Conservation (phyloP, 1,140 invertebrate genomes). For the Trichonephila inaurata region DNA sequence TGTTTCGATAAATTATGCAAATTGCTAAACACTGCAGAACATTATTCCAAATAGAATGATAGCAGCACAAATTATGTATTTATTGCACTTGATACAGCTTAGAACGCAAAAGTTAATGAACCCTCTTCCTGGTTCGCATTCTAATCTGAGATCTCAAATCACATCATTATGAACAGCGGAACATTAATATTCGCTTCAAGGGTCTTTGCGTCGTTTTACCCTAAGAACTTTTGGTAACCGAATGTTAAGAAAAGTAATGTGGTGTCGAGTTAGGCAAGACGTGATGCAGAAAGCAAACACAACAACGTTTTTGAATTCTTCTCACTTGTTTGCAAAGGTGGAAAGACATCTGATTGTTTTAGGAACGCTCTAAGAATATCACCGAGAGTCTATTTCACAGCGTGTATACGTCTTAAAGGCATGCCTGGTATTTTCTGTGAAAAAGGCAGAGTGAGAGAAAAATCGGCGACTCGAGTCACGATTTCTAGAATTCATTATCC, state of each 20-base stretch:
- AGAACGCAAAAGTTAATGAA: too few relatives aligned
- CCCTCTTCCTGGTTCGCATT: too few relatives aligned
- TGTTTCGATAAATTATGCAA: too few relatives aligned
- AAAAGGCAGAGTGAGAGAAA: conserved; percentile 7
- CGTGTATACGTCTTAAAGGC: not conserved
- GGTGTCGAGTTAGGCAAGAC: conserved; percentile 28
- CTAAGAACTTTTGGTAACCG: conserved; percentile 6
- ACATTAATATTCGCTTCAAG: not conserved
- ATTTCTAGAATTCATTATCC: conserved; percentile 49
- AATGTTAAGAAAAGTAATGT: conserved; percentile 20
- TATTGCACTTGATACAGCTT: too few relatives aligned
- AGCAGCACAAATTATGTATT: too few relatives aligned
- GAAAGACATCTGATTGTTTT: conserved; percentile 58
- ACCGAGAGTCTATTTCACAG: not conserved
- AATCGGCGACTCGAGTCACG: conserved; percentile 52
- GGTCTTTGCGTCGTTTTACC: not conserved
- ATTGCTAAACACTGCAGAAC: too few relatives aligned
- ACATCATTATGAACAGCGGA: not conserved
- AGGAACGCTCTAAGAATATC: conserved; percentile 47
- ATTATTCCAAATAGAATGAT: too few relatives aligned
- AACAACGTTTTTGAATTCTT: conserved; percentile 43
- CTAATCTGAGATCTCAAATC: not conserved
- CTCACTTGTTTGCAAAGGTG: conserved; percentile 33
- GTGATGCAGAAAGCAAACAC: conserved; percentile 34
- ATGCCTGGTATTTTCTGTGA: conserved; percentile 16